Percentiles rank a stretch among this genome's conserved stretches.
Evolutionary conservation across 2,888 invertebrate genomes (phyloP).

Genomic region (Heteromyza rotundicornis): DNA sequence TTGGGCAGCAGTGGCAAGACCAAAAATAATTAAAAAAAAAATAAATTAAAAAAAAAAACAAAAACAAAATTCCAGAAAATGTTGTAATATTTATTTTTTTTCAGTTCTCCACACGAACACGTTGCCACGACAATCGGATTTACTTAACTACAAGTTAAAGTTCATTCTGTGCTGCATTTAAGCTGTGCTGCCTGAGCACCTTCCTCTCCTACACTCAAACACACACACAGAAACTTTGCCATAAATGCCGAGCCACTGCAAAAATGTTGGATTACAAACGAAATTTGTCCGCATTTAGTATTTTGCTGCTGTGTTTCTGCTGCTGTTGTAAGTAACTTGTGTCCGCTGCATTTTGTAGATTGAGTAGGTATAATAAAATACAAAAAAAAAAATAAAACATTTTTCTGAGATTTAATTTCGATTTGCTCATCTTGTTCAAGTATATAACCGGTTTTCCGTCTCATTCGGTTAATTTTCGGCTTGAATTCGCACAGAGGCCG

Average conservation of each 20-base stretch:
- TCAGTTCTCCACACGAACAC: too few relatives aligned
- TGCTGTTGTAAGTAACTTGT: conserved; percentile 21
- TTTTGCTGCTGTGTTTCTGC: conserved; percentile 29
- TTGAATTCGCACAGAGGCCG: neutral
- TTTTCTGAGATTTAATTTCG: neutral
- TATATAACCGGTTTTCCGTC: conserved; percentile 26
- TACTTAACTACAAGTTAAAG: too few relatives aligned
- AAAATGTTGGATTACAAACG: conserved; percentile 14
- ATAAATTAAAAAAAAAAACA: neutral
- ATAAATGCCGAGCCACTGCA: conserved; percentile 4
- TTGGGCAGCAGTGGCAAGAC: neutral
- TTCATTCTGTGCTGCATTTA: too few relatives aligned
- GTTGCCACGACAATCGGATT: too few relatives aligned
- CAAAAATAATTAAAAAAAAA: neutral
- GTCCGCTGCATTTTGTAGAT: neutral
- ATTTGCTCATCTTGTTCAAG: neutral
- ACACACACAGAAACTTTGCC: conserved; percentile 11
- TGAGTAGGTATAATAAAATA: too few relatives aligned
- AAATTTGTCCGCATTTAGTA: conserved; percentile 18
- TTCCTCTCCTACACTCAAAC: neutral
- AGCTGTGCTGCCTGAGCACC: too few relatives aligned
- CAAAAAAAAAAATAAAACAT: too few relatives aligned
- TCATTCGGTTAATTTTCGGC: neutral
- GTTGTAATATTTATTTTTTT: conserved; percentile 2
- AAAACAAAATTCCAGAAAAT: neutral